A percentile compares a stretch with the other conserved stretches of the same genome.
Conservation (phyloP, 2,113 vertebrate species). For the Bagarius yarrelli region DNA sequence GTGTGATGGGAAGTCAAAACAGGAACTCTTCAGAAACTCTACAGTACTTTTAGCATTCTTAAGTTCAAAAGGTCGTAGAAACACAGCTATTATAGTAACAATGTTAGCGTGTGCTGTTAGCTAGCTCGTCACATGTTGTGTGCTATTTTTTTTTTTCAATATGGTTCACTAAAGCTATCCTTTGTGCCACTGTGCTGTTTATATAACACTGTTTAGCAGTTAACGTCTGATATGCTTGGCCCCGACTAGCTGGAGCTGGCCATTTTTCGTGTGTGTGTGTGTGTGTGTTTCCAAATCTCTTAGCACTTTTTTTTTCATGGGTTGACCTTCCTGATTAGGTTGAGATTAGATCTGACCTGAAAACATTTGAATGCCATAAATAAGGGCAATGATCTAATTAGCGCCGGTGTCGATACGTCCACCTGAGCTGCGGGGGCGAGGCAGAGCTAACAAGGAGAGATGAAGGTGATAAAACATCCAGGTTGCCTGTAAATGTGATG, state of each 20-base stretch:
- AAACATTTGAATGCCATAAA: conserved; percentile 55
- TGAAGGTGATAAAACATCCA: conserved; percentile 55
- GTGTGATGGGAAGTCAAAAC: conserved; percentile 20
- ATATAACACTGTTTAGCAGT: conserved; percentile 36
- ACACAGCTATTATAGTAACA: background rate
- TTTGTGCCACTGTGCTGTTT: conserved; percentile 43
- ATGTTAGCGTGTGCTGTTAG: conserved; percentile 29
- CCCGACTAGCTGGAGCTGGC: conserved; percentile 18
- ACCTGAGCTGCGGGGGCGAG: conserved; percentile 40
- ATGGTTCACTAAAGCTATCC: conserved; percentile 33
- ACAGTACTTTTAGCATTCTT: background rate
- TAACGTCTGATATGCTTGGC: conserved; percentile 28
- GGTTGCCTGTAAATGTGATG: conserved; percentile 55
- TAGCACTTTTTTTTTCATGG: conserved; percentile 45
- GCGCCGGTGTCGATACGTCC: conserved; percentile 27
- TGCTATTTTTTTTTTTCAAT: conserved; percentile 36
- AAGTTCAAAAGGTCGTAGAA: background rate
- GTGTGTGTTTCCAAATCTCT: background rate
- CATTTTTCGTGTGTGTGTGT: background rate
- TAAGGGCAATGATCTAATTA: conserved; percentile 57
- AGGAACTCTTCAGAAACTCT: conserved; percentile 1
- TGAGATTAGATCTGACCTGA: conserved; percentile 56
- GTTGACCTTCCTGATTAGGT: conserved; percentile 56
- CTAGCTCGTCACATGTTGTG: background rate
- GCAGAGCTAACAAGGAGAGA: conserved; percentile 51